Evolutionary conservation across 2,113 vertebrate genomes (phyloP).

Genomic region (Polyodon spathula): DNA sequence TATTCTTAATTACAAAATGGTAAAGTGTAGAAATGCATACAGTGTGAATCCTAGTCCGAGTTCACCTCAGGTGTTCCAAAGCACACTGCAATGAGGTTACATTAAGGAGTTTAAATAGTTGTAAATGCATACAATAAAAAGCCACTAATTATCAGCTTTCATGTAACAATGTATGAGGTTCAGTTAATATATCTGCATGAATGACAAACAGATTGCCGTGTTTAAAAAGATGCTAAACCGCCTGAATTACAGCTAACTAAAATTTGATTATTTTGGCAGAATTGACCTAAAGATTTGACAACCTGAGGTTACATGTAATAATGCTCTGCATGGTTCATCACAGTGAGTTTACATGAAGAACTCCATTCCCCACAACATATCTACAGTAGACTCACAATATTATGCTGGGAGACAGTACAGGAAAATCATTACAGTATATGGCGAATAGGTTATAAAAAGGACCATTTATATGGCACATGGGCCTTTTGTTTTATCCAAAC

Average conservation of each 20-base stretch:
- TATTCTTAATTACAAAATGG: slow-evolving; percentile 19
- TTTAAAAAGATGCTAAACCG: not conserved
- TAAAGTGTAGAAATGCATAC: slow-evolving; percentile 32
- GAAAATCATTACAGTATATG: too few relatives aligned
- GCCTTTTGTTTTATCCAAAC: not conserved
- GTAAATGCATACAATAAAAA: slow-evolving; percentile 7
- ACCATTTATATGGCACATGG: not conserved
- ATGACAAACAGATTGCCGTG: slow-evolving; percentile 39
- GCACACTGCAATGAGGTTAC: slow-evolving; percentile 41
- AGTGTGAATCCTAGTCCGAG: slow-evolving; percentile 27
- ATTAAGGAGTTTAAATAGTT: slow-evolving; percentile 28
- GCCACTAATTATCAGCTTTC: slow-evolving; percentile 7
- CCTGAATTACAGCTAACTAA: not conserved
- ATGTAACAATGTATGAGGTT: slow-evolving; percentile 17
- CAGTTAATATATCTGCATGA: slow-evolving; percentile 28
- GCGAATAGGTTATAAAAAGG: too few relatives aligned
- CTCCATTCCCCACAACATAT: not conserved
- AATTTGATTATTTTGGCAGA: not conserved
- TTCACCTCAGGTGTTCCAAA: slow-evolving; percentile 35
- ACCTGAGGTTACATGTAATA: slow-evolving; percentile 4
- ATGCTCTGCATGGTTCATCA: not conserved
- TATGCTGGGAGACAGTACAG: too few relatives aligned
- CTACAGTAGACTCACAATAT: not conserved
- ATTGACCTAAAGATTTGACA: slow-evolving; percentile 5
- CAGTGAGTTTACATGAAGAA: not conserved